Evolutionary conservation across 2,888 invertebrate species (phyloP), one percentile per base, ranked within the genome.

Genomic region (Cloeon dipterum): DNA sequence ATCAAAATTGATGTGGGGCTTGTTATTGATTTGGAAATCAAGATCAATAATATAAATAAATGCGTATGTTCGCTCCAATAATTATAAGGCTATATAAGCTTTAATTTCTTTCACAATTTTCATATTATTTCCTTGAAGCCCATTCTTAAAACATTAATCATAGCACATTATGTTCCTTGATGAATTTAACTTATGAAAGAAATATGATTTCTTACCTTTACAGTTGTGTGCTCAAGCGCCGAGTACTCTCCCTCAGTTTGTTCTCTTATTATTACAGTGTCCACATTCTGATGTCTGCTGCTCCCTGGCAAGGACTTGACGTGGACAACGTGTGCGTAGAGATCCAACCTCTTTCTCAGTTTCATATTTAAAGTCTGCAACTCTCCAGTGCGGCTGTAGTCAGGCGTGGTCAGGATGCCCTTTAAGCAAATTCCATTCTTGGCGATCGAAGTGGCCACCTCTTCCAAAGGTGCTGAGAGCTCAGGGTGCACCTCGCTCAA

Each of bases 231-330:
- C 53, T 98, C 98, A 43, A 96, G 56, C 3, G 93, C 89, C 5
- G 93, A 93, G 56, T 98, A 98, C 58, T 98, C 96, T n/a, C 96
- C 98, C 58, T 98, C 98, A 0, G 91, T 94, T 62, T 94, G 93
- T 56, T 98, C 98, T 49, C 98, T 66, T 49, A 98, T 93, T 50
- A 98, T 89, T 44, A 94, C 82, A 57, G 86, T 82, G 61, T 98
- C 94, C 13, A 98, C 77, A 51, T 85, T 74, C 41, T 71, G 61
- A 54, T 98, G 93, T 11, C 91, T 69, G 11, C 78, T 74, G 53
- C 75, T 77, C 20, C 94, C 94, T 0, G 88, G 85, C 47, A 98
- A 62, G 29, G 86, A 88, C 57, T 83, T 82, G 8, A 91, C 88
- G 53, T 89, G 86, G 1, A 96, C 94, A 5, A 98, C 94, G 56